Percentiles rank a stretch among this genome's conserved stretches.
Evolutionary conservation across 2,113 vertebrate genomes (phyloP).

Genomic region (Rhinogobius similis): DNA sequence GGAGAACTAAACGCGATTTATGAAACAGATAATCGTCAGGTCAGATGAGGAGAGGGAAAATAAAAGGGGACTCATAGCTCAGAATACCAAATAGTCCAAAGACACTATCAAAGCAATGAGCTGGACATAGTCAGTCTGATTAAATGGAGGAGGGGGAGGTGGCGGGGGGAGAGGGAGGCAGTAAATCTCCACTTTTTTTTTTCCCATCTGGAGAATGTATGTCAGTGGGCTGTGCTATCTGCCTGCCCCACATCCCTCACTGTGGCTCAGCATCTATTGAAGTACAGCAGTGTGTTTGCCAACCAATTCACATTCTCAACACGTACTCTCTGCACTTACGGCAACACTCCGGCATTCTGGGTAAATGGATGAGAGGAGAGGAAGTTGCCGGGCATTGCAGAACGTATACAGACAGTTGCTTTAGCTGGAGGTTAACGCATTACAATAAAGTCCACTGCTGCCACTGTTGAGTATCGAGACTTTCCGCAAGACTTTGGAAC

Average conservation of each 20-base stretch:
- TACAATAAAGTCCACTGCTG: neutral
- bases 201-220: constrained; percentile 68
- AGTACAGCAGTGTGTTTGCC: constrained; percentile 61
- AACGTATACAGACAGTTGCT: neutral
- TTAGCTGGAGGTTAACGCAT: constrained; percentile 8
- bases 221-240: constrained; percentile 67
- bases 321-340: constrained; percentile 21
- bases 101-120: constrained; percentile 44
- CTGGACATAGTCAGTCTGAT: constrained; percentile 56
- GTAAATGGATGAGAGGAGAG: constrained; percentile 41
- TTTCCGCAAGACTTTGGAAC: constrained; percentile 6
- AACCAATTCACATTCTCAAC: constrained; percentile 62
- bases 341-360: constrained; percentile 40
- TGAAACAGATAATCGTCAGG: constrained; percentile 15
- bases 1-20: constrained; percentile 17
- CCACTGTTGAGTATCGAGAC: neutral
- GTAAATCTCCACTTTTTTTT: constrained; percentile 47
- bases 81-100: constrained; percentile 36
- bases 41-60: neutral
- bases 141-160: constrained; percentile 50
- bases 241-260: constrained; percentile 53
- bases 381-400: constrained; percentile 15
- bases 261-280: constrained; percentile 34
- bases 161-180: constrained; percentile 23
- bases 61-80: constrained; percentile 10